Evolutionary conservation across 2,797 vertebrate genomes (phyloP), one percentile per base, ranked within the genome.

Genomic region (Coranthus polyacanthus): DNA sequence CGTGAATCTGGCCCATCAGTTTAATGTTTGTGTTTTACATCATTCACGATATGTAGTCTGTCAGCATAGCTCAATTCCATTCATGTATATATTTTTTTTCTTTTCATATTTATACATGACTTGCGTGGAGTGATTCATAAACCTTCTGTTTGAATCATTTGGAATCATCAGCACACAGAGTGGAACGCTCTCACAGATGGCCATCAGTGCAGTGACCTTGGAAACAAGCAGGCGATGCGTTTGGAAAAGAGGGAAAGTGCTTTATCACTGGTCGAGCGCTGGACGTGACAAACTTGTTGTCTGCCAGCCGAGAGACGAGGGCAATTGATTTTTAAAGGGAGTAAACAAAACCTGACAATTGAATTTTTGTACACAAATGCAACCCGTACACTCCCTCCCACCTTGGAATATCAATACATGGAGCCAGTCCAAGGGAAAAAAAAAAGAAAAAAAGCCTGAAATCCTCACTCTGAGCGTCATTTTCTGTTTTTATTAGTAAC

Each of bases 271-370:
- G 74, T 66, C 38, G 68, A 58, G 64, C 69, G 57, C 47, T 42
- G 71, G 83, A 83, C 42, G 68, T 73, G 78, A 85, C 85, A 65
- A 68, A 76, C 73, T 38, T 16, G 11, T 75, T 39, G 67, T 62
- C 78, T 81, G 77, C 78, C 78, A 54, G 46, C 32, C 58, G 79
- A 78, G 32, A 69, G 68, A 68, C 75, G 62, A 61, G 78, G 65
- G 62, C 78, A 69, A 86, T 91, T 74, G 92, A 93, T 91, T 91
- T 90, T 88, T 82, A 18, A 63, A 68, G 68, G 69, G 57, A 44
- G 53, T 56, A 81, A 79, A 85, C 82, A 72, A 68, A 85, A 86
- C 78, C 68, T 73, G 74, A 61, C 66, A 61, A 79, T 72, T 68
- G 52, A 63, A 59, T 77, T 77, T 80, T 41, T 62, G 68, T 62